Evolutionary conservation across 2,888 invertebrate genomes (phyloP).

Genomic region (Phalera bucephala): DNA sequence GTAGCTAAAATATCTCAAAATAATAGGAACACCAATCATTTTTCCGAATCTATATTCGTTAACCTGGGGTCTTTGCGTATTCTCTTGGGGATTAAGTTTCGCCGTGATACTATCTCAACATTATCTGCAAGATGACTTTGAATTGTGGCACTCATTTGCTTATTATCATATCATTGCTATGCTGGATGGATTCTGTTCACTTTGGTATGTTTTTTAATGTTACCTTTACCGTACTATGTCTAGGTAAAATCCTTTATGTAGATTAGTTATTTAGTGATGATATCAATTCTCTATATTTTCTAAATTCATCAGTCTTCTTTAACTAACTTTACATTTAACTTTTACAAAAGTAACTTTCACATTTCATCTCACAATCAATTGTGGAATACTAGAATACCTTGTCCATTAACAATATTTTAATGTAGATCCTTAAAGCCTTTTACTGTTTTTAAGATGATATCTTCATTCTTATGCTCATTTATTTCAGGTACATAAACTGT

Average conservation of each 20-base stretch:
- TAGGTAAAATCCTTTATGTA: no score
- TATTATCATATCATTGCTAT: slow-evolving; percentile 89
- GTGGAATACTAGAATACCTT: no score
- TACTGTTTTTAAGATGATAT: no score
- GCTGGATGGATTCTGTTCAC: slow-evolving; percentile 87
- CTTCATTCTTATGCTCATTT: slow-evolving; percentile 3
- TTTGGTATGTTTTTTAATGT: slow-evolving; percentile 78
- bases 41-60: slow-evolving; percentile 85
- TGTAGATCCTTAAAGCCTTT: no score
- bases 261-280: no score
- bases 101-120: slow-evolving; percentile 87
- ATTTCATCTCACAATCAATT: no score
- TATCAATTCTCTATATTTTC: no score
- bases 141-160: slow-evolving; percentile 88
- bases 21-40: slow-evolving; percentile 85
- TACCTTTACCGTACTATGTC: no score
- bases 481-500: slow-evolving; percentile 84
- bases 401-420: no score
- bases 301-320: no score
- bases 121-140: slow-evolving; percentile 88
- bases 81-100: slow-evolving; percentile 86
- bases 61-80: slow-evolving; percentile 85
- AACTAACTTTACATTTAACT: no score
- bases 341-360: no score
- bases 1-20: slow-evolving; percentile 83